Base-by-base conservation (phyloP, 1,140 invertebrate genomes). In the Parasteatoda tepidariorum region DNA sequence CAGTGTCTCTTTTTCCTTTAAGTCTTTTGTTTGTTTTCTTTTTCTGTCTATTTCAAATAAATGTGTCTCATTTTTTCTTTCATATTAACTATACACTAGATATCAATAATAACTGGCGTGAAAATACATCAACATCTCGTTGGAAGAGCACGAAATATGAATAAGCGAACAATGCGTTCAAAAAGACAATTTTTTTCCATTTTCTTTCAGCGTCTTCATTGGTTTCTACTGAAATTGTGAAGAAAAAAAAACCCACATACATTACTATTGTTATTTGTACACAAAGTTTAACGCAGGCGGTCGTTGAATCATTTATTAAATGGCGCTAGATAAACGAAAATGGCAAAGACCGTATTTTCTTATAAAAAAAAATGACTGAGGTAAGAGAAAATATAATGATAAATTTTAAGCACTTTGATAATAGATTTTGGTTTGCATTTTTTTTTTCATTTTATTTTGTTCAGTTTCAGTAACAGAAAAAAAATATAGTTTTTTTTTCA, bases 101-200 rank as follows among this genome's bases (percentile, higher is more conserved):
- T 71, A 59, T 71, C 66, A 31, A 61, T 82, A 82, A 82, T 82
- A 82, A 71, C 48, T 30, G 57, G 62, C 13, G 62, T 61, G 38
- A 82, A 48, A 61, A 71, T 18, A 61, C 67, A 82, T 82, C 78
- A 82, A 82, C 68, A 41, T 71, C 54, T 82, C 78, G 67, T 82
- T 78, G 70, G 71, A 41, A 41, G 55, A 31, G 30, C 78, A 82
- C 78, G 78, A 34, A 71, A 70, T 62, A 48, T 33, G 31, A 34
- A 68, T 79, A 57, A 79, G 48, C 24, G 38, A 30, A 33, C 26
- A 31, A 5, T 7, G 26, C 22, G 18, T n/a, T 24, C n/a, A 28
- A 71, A 71, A 26, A 41, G 6, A 24, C 22, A 48, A 41, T 68
- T 34, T 68, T 68, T 48, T 48, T 1, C 18, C 38, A 6, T 41